Evolutionary conservation across 1,140 invertebrate genomes (phyloP).

Genomic region (Augochlora pura): DNA sequence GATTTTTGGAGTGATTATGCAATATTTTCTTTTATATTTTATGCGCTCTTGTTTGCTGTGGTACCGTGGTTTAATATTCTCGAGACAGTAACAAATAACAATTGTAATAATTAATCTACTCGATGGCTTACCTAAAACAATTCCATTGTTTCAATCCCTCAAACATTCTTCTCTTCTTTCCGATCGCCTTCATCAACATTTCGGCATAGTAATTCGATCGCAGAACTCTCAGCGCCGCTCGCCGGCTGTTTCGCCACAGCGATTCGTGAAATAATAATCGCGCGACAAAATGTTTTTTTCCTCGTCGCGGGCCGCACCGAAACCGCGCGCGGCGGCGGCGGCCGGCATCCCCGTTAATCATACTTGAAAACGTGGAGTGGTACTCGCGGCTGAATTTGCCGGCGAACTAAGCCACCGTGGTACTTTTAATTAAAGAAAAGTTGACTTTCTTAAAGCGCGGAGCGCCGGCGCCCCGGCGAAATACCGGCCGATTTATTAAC

Average conservation of each 20-base stretch:
- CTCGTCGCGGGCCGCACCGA: neutral
- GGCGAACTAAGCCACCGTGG: neutral
- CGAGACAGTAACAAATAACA: too few relatives aligned
- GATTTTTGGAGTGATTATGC: too few relatives aligned
- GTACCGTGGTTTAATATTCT: too few relatives aligned
- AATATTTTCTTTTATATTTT: too few relatives aligned
- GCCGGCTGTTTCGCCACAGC: neutral
- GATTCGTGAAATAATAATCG: neutral
- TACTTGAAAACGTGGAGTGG: neutral
- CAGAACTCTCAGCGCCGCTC: neutral
- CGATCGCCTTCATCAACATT: too few relatives aligned
- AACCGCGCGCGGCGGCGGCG: too few relatives aligned
- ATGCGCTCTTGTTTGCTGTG: too few relatives aligned
- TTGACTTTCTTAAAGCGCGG: slow-evolving; percentile 12
- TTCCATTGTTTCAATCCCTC: too few relatives aligned
- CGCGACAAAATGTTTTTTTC: neutral
- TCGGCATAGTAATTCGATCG: too few relatives aligned
- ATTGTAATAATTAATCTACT: too few relatives aligned
- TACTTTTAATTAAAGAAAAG: slow-evolving; percentile 33
- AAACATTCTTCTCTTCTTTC: too few relatives aligned
- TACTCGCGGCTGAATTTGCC: neutral
- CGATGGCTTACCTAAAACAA: too few relatives aligned
- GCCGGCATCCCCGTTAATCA: neutral
- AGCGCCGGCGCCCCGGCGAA: neutral
- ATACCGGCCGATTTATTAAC: slow-evolving; percentile 31